A percentile compares a stretch with the other conserved stretches of the same genome.
These are phyloP conservation scores for Xenopus petersii DNA, from an alignment of 2,797 vertebrate species.

Conservation along the genomic window DNA sequence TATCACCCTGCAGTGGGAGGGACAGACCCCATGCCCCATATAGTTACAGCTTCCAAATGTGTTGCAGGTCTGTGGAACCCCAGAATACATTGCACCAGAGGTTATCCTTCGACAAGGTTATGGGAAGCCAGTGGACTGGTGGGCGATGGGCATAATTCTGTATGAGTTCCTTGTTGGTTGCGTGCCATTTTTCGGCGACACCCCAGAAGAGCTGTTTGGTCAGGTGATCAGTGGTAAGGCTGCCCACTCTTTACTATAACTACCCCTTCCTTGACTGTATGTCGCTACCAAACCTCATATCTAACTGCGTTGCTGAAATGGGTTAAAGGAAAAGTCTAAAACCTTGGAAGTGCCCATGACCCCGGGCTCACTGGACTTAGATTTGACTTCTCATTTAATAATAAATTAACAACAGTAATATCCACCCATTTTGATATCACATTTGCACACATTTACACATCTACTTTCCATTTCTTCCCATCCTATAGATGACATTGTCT, in stretches of 20 bases:
- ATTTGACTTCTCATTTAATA: too few species aligned
- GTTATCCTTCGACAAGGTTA: constrained; percentile 94
- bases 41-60: neutral
- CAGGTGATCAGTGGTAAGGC: constrained; percentile 87
- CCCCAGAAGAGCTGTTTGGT: constrained; percentile 90
- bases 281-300: too few species aligned
- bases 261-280: too few species aligned
- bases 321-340: too few species aligned
- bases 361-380: too few species aligned
- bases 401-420: too few species aligned
- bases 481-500: constrained; percentile 81
- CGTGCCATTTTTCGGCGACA: constrained; percentile 94
- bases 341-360: too few species aligned
- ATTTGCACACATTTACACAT: neutral
- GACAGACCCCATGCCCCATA: neutral
- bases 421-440: too few species aligned
- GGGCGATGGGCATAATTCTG: constrained; percentile 96
- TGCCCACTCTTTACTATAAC: neutral
- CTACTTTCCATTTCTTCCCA: neutral
- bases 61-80: constrained; percentile 87
- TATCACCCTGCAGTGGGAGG: constrained; percentile 6
- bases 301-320: too few species aligned
- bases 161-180: constrained; percentile 95
- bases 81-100: constrained; percentile 93
- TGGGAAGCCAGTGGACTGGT: constrained; percentile 94